These are phyloP conservation scores for Sarcophilus harrisii DNA, from an alignment of 2,797 vertebrate genomes.

Conservation along the genomic window DNA sequence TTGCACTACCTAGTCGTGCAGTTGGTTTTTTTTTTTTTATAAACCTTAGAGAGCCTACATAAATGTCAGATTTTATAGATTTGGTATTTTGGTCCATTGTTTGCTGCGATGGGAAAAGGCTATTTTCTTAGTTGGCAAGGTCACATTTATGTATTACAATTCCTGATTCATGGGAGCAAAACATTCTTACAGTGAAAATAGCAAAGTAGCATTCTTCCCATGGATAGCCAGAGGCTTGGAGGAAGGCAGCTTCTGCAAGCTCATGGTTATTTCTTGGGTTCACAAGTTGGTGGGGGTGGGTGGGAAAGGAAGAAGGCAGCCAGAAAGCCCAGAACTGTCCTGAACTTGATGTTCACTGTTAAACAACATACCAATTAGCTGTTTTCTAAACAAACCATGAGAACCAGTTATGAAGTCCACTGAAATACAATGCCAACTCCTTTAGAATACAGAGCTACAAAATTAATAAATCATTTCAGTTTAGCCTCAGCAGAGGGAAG, in stretches of 20 bases:
- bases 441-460: background rate
- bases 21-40: background rate
- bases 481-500: background rate
- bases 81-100: background rate
- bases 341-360: background rate
- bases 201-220: background rate
- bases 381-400: conserved; percentile 4
- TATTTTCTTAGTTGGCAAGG: background rate
- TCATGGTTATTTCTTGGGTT: background rate
- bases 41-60: background rate
- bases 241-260: background rate
- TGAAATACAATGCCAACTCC: background rate
- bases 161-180: background rate
- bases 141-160: background rate
- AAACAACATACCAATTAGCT: background rate
- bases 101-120: background rate
- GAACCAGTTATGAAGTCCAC: background rate
- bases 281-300: background rate
- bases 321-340: background rate
- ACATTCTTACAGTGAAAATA: background rate
- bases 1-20: background rate
- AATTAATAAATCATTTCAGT: background rate
- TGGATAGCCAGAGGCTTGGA: background rate
- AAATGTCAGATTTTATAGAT: background rate
- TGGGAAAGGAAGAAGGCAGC: background rate